Conservation (phyloP, 2,113 vertebrate species). For the Anseranas semipalmata region DNA sequence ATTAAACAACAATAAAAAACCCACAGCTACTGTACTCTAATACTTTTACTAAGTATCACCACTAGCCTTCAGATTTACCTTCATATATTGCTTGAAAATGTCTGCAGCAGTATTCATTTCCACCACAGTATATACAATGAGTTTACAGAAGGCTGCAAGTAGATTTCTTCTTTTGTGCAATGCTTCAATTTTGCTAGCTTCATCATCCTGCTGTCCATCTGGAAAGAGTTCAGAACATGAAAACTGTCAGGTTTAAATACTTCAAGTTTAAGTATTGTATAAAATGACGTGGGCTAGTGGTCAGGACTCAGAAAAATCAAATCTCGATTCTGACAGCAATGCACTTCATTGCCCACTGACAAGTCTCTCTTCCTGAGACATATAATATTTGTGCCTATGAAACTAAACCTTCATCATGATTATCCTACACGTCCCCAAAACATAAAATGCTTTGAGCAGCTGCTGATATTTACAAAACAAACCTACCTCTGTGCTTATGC, state of each 20-base stretch:
- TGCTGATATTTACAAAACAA: background rate
- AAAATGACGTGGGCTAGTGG: background rate
- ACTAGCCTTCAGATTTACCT: conserved; percentile 77
- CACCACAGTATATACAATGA: conserved; percentile 98
- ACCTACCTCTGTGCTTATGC: background rate
- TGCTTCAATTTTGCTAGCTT: conserved; percentile 98
- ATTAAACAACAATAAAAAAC: background rate
- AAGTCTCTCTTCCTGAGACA: background rate
- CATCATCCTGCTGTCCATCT: conserved; percentile 99
- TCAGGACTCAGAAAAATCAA: background rate
- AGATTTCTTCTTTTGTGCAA: conserved; percentile 98
- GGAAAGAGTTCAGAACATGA: conserved; percentile 1
- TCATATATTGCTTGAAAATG: conserved; percentile 99
- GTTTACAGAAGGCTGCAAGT: conserved; percentile 96
- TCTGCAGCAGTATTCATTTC: conserved; percentile 98
- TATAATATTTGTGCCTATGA: background rate
- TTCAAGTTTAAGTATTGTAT: background rate
- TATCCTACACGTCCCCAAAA: background rate
- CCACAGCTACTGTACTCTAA: background rate
- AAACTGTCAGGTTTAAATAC: background rate
- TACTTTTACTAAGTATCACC: background rate
- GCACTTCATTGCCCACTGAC: background rate
- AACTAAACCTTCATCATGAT: background rate
- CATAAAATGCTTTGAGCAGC: background rate
- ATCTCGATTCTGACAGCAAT: background rate